These are phyloP conservation scores for Liasis olivaceus DNA, from an alignment of 2,797 vertebrate species.

Conservation along the genomic window DNA sequence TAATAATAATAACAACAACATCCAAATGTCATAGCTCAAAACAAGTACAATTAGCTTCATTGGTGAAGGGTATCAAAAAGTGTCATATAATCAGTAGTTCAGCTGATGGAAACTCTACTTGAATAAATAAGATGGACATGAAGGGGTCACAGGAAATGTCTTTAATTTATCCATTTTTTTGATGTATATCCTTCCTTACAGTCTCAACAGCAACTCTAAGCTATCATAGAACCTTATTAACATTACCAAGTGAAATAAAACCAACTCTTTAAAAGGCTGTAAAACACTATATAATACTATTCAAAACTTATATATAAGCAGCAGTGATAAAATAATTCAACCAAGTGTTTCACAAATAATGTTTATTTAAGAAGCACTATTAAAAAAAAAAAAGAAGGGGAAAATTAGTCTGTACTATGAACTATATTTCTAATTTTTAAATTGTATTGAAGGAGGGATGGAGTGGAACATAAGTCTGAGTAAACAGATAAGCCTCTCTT, in stretches of 20 bases:
- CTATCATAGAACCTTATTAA: neutral
- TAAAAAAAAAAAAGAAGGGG: neutral
- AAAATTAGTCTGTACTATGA: neutral
- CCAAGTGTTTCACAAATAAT: neutral
- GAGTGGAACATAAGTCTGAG: neutral
- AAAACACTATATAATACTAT: neutral
- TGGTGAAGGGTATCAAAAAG: neutral
- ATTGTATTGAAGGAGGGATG: neutral
- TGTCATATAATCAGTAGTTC: neutral
- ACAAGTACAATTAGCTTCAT: slow-evolving; percentile 21
- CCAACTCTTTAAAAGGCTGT: neutral
- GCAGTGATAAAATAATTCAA: neutral
- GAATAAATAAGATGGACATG: slow-evolving; percentile 5
- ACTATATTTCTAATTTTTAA: neutral
- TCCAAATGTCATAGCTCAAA: slow-evolving; percentile 3
- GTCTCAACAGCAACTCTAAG: neutral
- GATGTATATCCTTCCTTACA: neutral
- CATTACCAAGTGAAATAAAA: neutral
- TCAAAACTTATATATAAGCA: neutral
- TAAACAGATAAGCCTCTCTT: neutral
- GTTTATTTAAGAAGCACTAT: neutral
- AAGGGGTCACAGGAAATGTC: neutral
- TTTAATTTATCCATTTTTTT: neutral
- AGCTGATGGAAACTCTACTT: neutral
- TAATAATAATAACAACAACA: slow-evolving; percentile 13